phyloP scores from a whole-genome alignment of 1,140 invertebrate species.

The Apis florea region DNA sequence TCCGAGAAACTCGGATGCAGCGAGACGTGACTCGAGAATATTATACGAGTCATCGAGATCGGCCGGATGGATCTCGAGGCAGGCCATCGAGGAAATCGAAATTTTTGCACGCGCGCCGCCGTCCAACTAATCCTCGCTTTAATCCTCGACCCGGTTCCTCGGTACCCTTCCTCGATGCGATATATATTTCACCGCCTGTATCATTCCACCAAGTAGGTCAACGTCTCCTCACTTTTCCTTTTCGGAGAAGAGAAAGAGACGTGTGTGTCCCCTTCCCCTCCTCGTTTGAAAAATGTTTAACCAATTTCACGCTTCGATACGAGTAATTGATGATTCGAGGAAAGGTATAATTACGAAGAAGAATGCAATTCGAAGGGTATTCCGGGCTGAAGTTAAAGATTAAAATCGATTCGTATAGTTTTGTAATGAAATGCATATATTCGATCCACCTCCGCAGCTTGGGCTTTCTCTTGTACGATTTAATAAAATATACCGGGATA shows the following conservation, averaged over 20 bases:
- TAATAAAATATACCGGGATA: constrained; percentile 44
- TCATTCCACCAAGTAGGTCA: background rate
- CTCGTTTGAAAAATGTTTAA: background rate
- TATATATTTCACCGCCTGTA: background rate
- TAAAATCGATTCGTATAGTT: background rate
- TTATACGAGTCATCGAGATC: constrained; percentile 50
- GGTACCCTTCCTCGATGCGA: background rate
- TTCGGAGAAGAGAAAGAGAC: too few relatives aligned
- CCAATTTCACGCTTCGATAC: background rate
- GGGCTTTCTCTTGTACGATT: constrained; percentile 49
- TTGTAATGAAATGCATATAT: background rate
- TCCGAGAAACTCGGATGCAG: constrained; percentile 65
- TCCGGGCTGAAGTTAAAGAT: background rate
- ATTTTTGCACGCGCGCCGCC: background rate
- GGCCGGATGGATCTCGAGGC: background rate
- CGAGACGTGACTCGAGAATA: constrained; percentile 50
- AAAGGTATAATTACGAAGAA: background rate
- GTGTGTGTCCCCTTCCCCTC: background rate
- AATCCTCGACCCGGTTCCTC: background rate
- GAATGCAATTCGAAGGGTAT: background rate
- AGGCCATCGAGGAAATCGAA: constrained; percentile 43
- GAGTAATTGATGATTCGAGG: background rate
- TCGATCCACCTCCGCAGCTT: constrained; percentile 7
- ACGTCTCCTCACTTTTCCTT: background rate
- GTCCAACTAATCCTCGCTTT: background rate